Evolutionary conservation across 2,888 invertebrate genomes (phyloP), one percentile per base, ranked within the genome.

Genomic region (Psococerastis gibbosa): DNA sequence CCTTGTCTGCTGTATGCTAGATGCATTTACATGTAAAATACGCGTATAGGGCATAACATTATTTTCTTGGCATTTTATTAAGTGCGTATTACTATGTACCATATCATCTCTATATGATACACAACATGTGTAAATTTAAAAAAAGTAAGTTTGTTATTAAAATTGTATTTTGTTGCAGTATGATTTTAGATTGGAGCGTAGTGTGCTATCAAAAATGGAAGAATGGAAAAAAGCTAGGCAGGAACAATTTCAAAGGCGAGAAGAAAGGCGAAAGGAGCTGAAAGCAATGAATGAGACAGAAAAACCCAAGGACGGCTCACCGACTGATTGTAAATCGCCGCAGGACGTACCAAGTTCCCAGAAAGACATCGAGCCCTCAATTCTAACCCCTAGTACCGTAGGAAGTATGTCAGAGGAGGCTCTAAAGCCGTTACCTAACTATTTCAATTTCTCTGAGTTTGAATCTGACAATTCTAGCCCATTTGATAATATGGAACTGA

Each of bases 401-500:
- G 50, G 51, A 43, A 59, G 58, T 49, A 53, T 56, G 42, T 58
- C 63, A 22, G 60, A 60, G 43, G 55, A 53, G 43, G 62, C 65
- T 41, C 58, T 64, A 54, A 61, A 61, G 47, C 65, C 65, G 22
- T 63, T 63, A 52, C 60, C 62, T 23, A 60, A 60, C 47, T 43
- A 47, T 46, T 53, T 63, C 43, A 60, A 63, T 50, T 50, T 71
- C 56, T 78, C 78, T 49, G 89, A 91, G 60, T 92, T 92, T 66
- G 91, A 91, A 61, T 76, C 81, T 57, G 88, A 88, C 57, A 85
- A 82, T 42, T 84, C 85, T 43, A 88, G 85, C 59, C 91, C 91
- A 1, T 92, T 92, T 64, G 91, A 92, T 65, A 87, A 83, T 64
- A 78, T 88, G 62, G 89, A 87, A 63, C 61, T 92, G 43, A 87